Evolutionary conservation across 2,113 vertebrate genomes (phyloP).

Genomic region (Maccullochella peelii): DNA sequence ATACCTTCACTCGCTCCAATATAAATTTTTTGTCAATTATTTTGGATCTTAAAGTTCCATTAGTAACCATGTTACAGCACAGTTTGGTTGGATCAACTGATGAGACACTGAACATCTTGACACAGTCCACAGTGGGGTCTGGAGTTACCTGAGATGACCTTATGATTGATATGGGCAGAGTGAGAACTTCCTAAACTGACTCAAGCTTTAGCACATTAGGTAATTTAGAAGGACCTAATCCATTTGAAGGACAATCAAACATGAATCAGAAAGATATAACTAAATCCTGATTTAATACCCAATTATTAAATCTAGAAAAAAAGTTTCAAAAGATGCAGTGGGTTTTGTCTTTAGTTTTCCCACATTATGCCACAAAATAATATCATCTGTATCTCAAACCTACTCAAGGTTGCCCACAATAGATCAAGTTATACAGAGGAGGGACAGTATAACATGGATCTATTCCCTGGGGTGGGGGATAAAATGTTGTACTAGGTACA

Average conservation of each 20-base stretch:
- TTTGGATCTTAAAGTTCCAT: neutral
- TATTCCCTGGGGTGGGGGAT: conserved; percentile 4
- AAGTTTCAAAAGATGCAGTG: neutral
- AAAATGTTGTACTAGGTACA: neutral
- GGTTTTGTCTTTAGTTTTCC: conserved; percentile 5
- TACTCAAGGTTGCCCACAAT: neutral
- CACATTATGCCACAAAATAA: conserved; percentile 6
- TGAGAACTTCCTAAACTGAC: neutral
- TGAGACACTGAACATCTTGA: conserved; percentile 7
- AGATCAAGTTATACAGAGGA: neutral
- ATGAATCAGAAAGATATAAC: neutral
- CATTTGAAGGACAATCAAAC: neutral
- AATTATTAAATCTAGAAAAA: too few relatives aligned
- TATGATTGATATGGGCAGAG: conserved; percentile 11
- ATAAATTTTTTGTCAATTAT: too few relatives aligned
- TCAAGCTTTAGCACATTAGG: conserved; percentile 3
- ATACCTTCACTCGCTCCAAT: too few relatives aligned
- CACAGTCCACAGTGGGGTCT: neutral
- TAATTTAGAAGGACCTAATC: conserved; percentile 2
- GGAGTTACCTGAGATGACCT: conserved; percentile 42
- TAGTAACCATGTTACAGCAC: neutral
- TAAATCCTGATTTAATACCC: neutral
- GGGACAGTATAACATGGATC: neutral
- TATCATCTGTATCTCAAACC: neutral
- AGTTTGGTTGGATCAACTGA: neutral